Evolutionary conservation across 35 echinoderm and acorn worm species (phyloP), one percentile per base, ranked within the genome.

Genomic region (Lytechinus pictus): DNA sequence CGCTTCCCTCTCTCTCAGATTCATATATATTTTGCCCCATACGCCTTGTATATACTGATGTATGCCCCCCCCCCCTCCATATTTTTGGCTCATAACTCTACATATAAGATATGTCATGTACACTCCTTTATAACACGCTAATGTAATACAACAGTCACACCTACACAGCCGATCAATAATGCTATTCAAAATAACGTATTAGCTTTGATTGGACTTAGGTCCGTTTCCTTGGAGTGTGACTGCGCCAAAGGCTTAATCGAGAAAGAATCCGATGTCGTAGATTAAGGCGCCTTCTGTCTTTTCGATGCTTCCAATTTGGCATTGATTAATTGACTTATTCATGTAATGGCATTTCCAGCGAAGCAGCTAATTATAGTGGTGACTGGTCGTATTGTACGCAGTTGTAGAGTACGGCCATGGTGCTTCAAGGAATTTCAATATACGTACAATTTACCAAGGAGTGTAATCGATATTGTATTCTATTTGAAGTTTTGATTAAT

Each of bases 361-460:
- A 79, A 79, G 66, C 66, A 79, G 66, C 66, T 79, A n/a, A 79
- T 79, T 79, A 79, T 24, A 79, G 66, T n/a, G 66, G 66, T 79
- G 19, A 24, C 66, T n/a, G n/a, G n/a, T n/a, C n/a, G n/a, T n/a
- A n/a, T n/a, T 79, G 19, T 6, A 24, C 66, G 21, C 66, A 8
- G 19, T 16, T 3, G 19, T 24, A n/a, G 14, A 79, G 4, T 79
- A 6, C 66, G 19, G 8, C 16, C 66, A 44, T 44, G 33, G 33
- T 1, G 2, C 33, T 2, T 44, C 33, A 44, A 44, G 33, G 66
- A 79, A 5, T 79, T 79, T 0, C 16, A 24, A 6, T 71, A 21
- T 21, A 71, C 16, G 5, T 19, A 44, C 33, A 44, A 44, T 44
- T 44, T 44, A 44, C 0, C 2, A 2, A 44, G 33, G 33, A 44